Percentiles rank a stretch among this genome's conserved stretches.
These are phyloP conservation scores for Pavo muticus DNA, from an alignment of 2,113 vertebrate genomes.

Conservation along the genomic window DNA sequence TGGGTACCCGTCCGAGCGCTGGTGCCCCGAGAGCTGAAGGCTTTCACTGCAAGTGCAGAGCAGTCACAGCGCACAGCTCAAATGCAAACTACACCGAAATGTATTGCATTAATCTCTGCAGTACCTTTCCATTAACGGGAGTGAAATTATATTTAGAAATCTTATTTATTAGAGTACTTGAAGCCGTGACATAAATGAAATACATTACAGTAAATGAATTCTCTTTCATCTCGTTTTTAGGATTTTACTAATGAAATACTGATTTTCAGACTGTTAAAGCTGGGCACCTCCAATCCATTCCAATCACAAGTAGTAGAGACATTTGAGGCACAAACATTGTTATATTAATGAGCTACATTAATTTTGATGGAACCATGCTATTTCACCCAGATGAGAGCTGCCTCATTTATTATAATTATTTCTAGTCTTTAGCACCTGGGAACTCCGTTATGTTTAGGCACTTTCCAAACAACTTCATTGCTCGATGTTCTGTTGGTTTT, in stretches of 20 bases:
- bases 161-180: not conserved
- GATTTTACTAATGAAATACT: slow-evolving; percentile 22
- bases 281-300: not conserved
- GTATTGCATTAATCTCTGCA: not conserved
- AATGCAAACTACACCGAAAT: not conserved
- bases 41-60: not conserved
- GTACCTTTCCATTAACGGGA: not conserved
- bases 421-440: not conserved
- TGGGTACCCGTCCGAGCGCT: not conserved
- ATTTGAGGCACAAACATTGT: not conserved
- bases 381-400: not conserved
- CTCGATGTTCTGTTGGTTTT: not conserved
- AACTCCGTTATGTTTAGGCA: not conserved
- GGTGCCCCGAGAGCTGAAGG: rapidly evolving
- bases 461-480: not conserved
- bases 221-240: not conserved
- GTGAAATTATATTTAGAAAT: not conserved
- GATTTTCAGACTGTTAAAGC: not conserved
- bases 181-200: not conserved
- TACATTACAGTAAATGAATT: not conserved
- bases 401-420: not conserved
- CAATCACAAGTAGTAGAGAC: not conserved
- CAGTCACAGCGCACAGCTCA: not conserved
- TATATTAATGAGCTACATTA: slow-evolving; percentile 11
- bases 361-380: not conserved